phyloP scores from a whole-genome alignment of 2,797 vertebrate species.

The Oreonectes daqikongensis region DNA sequence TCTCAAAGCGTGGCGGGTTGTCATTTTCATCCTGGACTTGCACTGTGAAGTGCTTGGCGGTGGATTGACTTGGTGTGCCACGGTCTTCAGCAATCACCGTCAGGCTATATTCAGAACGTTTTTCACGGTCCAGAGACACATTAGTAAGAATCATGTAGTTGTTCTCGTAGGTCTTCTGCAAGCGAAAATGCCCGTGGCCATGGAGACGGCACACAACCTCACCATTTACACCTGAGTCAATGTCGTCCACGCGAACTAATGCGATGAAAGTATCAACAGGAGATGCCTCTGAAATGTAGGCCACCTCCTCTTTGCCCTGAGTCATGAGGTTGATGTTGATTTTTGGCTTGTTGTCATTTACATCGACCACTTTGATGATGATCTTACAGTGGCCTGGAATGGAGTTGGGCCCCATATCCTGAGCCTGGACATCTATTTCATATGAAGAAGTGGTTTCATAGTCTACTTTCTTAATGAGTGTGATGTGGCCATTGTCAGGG shows the following conservation, averaged over 20 bases:
- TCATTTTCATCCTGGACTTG: conserved; percentile 95
- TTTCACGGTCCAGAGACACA: conserved; percentile 90
- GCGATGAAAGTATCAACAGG: conserved; percentile 92
- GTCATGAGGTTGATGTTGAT: conserved; percentile 96
- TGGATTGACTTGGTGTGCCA: conserved; percentile 90
- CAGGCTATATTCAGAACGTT: conserved; percentile 93
- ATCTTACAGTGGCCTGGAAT: conserved; percentile 97
- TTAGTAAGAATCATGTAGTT: conserved; percentile 98
- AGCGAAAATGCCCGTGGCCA: conserved; percentile 93
- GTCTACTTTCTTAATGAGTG: conserved; percentile 91
- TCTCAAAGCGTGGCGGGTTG: conserved; percentile 93
- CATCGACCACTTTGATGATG: conserved; percentile 91
- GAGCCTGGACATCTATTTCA: conserved; percentile 93
- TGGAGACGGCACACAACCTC: conserved; percentile 90
- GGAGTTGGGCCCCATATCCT: conserved; percentile 95
- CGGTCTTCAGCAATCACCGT: conserved; percentile 94
- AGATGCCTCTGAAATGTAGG: conserved; percentile 91
- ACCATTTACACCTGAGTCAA: conserved; percentile 88
- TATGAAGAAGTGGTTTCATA: conserved; percentile 89
- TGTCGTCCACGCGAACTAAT: conserved; percentile 90
- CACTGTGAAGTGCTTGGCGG: conserved; percentile 94
- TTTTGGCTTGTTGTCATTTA: conserved; percentile 97
- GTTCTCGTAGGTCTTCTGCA: conserved; percentile 94
- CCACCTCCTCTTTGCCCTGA: conserved; percentile 90
- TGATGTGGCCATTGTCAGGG: conserved; percentile 88